Evolutionary conservation across 92 coral and sea anemone genomes (phyloP), one percentile per base, ranked within the genome.

Genomic region (Siderastrea radians): DNA sequence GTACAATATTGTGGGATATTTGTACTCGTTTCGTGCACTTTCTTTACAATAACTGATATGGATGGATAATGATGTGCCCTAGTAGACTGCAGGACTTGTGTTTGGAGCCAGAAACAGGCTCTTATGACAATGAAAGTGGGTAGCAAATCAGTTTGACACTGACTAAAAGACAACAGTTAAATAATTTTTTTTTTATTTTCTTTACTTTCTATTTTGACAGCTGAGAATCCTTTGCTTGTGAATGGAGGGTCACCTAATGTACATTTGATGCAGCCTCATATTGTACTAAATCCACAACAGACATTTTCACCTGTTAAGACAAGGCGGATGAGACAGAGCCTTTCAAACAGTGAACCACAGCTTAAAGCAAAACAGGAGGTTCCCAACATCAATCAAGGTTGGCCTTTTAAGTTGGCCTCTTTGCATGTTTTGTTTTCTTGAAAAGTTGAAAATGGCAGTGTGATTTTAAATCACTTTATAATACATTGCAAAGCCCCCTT

Each of bases 231-330:
- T 14, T 46, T 13, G 7, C 82, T 79, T 65, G 87, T 85, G 4
- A 90, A 85, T 74, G 93, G 90, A 79, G 87, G 90, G 11, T 90
- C 93, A 60, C 87, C 87, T 47, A 83, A 72, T 74, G 44, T 12
- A 13, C 79, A 74, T 74, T 43, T 84, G 46, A 49, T 84, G 74
- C 63, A 74, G 38, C 81, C 87, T 48, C 79, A 72, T 2, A 48
- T 83, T 11, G 71, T 19, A 2, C 44, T 84, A 46, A 73, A 62
- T 66, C 89, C 89, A 53, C 45, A 63, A 5, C 89, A 92, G 83
- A 67, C 91, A 7, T 75, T 90, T 77, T 97, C 99, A 59, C 98
- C 99, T 59, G 83, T 94, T 43, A 97, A 95, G 83, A 97, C 99
- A 68, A 92, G 99, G 72, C 87, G 91, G 49, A 92, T 91, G 91